Conservation (phyloP, 1,140 invertebrate species). For the Neoseiulus cucumeris region DNA sequence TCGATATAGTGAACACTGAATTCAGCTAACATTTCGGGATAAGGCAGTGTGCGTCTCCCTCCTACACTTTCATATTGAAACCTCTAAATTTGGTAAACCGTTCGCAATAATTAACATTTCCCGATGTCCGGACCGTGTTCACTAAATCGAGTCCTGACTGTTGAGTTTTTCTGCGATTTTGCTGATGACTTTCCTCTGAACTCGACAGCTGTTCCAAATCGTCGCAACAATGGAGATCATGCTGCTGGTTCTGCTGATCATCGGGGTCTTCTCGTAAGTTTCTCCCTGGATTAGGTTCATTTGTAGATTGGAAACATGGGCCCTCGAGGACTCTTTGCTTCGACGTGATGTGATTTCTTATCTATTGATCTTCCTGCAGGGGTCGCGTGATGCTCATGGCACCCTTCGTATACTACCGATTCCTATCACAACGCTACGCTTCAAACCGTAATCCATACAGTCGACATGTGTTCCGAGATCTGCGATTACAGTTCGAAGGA, state of each 20-base stretch:
- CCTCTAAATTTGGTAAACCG: too few species aligned
- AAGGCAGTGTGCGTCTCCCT: too few species aligned
- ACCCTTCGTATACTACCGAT: constrained; percentile 86
- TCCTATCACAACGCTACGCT: constrained; percentile 62
- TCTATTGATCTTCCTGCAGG: not conserved
- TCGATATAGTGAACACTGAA: too few species aligned
- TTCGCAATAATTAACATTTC: too few species aligned
- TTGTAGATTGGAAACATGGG: not conserved
- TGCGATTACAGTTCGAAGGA: not conserved
- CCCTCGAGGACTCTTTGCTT: not conserved
- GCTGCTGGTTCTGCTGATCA: not conserved
- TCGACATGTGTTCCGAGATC: constrained; percentile 24
- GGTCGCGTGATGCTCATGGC: constrained; percentile 33
- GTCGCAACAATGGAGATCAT: not conserved
- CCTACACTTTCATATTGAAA: too few species aligned
- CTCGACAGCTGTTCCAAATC: not conserved
- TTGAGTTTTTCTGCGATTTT: too few species aligned
- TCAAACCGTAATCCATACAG: constrained; percentile 87
- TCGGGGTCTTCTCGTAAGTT: not conserved
- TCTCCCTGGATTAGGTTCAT: not conserved
- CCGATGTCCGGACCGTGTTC: too few species aligned
- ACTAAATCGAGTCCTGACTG: too few species aligned
- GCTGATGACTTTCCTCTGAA: too few species aligned
- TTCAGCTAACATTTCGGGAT: too few species aligned
- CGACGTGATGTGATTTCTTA: too few species aligned